Percentiles rank a stretch among this genome's conserved stretches.
phyloP scores from a whole-genome alignment of 2,888 invertebrate genomes.

The Himalopsyche anomala region DNA sequence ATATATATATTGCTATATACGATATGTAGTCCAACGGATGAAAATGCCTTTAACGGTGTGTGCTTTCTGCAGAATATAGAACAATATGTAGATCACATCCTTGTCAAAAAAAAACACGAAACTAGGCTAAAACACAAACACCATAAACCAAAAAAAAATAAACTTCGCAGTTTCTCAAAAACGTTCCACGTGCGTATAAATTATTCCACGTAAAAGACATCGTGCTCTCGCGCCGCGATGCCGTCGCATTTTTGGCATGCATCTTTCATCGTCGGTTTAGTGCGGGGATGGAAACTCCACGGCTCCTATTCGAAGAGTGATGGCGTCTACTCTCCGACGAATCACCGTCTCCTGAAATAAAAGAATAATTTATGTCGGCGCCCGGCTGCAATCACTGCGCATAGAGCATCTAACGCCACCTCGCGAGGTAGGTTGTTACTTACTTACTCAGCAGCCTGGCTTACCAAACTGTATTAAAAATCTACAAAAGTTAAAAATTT shows the following conservation, averaged over 20 bases:
- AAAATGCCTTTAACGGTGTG: too few relatives aligned
- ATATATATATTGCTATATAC: too few relatives aligned
- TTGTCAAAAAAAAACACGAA: constrained; percentile 1
- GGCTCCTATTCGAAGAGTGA: constrained; percentile 44
- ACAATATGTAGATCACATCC: background rate
- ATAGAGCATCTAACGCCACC: constrained; percentile 14
- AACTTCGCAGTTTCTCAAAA: constrained; percentile 44
- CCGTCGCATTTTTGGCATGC: constrained; percentile 48
- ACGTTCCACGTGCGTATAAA: constrained; percentile 47
- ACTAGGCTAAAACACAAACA: constrained; percentile 34
- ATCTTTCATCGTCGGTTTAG: constrained; percentile 55
- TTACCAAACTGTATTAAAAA: background rate
- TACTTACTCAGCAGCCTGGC: background rate
- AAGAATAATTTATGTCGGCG: constrained; percentile 62
- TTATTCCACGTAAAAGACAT: constrained; percentile 54
- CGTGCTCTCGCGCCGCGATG: constrained; percentile 44
- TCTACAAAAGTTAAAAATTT: too few relatives aligned
- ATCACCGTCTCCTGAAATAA: constrained; percentile 56
- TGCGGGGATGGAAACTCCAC: constrained; percentile 3
- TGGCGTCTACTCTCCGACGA: constrained; percentile 49
- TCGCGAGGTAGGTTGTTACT: background rate
- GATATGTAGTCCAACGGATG: too few relatives aligned
- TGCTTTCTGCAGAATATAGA: too few relatives aligned
- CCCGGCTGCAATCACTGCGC: constrained; percentile 56
- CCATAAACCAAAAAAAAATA: constrained; percentile 15